Evolutionary conservation across 2,888 invertebrate species (phyloP), one percentile per base, ranked within the genome.

Genomic region (Stenchaetothrips biformis): DNA sequence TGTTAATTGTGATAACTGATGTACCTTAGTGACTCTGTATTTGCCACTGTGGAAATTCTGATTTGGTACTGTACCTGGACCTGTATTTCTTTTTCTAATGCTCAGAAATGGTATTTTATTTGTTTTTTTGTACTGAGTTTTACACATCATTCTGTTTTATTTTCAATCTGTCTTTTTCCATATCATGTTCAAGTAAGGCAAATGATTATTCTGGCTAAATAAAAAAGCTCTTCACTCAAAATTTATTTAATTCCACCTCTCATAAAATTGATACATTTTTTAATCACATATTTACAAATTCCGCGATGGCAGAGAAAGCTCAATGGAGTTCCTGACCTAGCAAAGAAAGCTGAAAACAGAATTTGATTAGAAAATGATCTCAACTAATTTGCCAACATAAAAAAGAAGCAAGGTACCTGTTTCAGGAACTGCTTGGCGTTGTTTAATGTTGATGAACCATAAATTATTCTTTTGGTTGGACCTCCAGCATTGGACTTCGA

Each of bases 381-480:
- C 13, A 21, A 47, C 1, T 37, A 37, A 37, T 37, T n/a, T 59
- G 11, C n/a, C 4, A 80, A 80, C 47, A 21, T 37, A 18, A 47
- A 49, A 77, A n/a, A n/a, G 7, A 80, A 80, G 2, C 18, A 62
- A 21, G 18, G 78, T 80, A 84, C 83, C 81, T 99, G 98, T 87
- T 95, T 95, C 82, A 99, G 89, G 88, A 99, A 98, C 86, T 98
- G 97, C 84, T 93, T 92, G 8, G 98, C 97, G 88, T 96, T 99
- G 83, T 94, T 94, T 82, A 99, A 89, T 77, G 98, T 96, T 48
- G 98, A 96, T 82, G 97, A 94, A 67, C 99, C 99, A 86, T 99
- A 99, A 80, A 96, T 94, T 82, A 99, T 94, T 86, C 94, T 92
- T 86, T 94, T 94, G 16, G 90, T 87, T 78, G 84, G 82, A 48